Evolutionary conservation across 2,888 invertebrate genomes (phyloP), one percentile per base, ranked within the genome.

Genomic region (Axea sp.): DNA sequence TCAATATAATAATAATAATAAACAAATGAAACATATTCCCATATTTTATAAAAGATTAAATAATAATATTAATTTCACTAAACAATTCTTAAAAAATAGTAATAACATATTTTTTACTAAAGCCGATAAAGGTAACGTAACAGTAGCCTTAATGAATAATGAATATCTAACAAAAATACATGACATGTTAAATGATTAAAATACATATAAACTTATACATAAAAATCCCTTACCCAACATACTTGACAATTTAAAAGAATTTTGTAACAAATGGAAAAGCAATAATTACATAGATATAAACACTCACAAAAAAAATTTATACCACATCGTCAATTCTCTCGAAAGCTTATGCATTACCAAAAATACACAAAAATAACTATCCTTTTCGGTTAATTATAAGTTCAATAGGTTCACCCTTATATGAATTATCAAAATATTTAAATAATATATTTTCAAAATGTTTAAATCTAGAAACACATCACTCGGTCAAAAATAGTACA

Each of bases 351-450:
- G 45, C 17, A 6, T 9, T 47, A 9, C 45, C 45, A 6, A 47
- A 47, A 30, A 19, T 47, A 19, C 45, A 47, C 3, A 47, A 47
- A 47, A 9, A 5, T n/a, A 8, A 47, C 17, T 11, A 22, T 11
- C 41, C 41, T n/a, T 41, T 12, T 9, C 11, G 41, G 9, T 8
- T 39, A 1, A 19, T 33, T 12, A 7, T 37, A 17, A 17, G 8
- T 4, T n/a, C 17, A 15, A 37, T 37, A 11, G 37, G 37, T n/a
- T 3, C 3, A 3, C 19, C 19, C 4, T 4, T 19, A 3, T 19
- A 19, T 4, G 3, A 19, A 3, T 19, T 19, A 3, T 19, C 19
- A 3, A 19, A 19, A 19, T 19, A 19, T 19, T 3, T 4, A 19
- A 19, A 19, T 19, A 19, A 4, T 19, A n/a, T n/a, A n/a, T 19